A percentile compares a stretch with the other conserved stretches of the same genome.
phyloP scores from a whole-genome alignment of 2,888 invertebrate species.

The Drosophila formosana region DNA sequence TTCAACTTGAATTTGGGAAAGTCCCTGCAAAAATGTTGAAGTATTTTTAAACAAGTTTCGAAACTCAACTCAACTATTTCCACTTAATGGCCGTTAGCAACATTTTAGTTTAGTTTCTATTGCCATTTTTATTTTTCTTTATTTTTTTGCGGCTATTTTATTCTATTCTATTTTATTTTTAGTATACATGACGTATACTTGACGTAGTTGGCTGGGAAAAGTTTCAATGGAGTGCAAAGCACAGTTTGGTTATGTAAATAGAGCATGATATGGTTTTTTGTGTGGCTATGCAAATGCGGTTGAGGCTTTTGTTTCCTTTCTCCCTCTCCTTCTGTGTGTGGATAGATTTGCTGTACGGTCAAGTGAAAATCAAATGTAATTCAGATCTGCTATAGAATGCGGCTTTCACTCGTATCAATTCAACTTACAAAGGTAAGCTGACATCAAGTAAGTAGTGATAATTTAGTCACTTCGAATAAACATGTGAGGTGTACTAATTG shows the following conservation, averaged over 20 bases:
- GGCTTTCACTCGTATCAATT: conserved; percentile 14
- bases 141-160: conserved; percentile 39
- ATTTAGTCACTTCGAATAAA: neutral
- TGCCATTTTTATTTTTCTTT: conserved; percentile 32
- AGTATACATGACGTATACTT: conserved; percentile 54
- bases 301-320: conserved; percentile 12
- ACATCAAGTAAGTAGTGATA: conserved; percentile 7
- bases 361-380: conserved; percentile 56
- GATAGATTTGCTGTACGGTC: conserved; percentile 19
- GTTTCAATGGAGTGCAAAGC: conserved; percentile 54
- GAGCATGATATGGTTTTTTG: conserved; percentile 54
- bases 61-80: conserved; percentile 50
- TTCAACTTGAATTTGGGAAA: conserved; percentile 38
- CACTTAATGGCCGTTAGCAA: conserved; percentile 63
- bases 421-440: conserved; percentile 13
- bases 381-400: conserved; percentile 32
- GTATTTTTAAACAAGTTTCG: conserved; percentile 48
- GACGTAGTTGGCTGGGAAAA: conserved; percentile 45
- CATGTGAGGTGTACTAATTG: neutral
- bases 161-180: conserved; percentile 29
- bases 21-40: conserved; percentile 30
- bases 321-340: neutral
- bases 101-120: conserved; percentile 41
- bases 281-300: conserved; percentile 52
- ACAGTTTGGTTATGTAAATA: conserved; percentile 59